Evolutionary conservation across 2,113 vertebrate species (phyloP).

Genomic region (Cynopterus brachyotis): DNA sequence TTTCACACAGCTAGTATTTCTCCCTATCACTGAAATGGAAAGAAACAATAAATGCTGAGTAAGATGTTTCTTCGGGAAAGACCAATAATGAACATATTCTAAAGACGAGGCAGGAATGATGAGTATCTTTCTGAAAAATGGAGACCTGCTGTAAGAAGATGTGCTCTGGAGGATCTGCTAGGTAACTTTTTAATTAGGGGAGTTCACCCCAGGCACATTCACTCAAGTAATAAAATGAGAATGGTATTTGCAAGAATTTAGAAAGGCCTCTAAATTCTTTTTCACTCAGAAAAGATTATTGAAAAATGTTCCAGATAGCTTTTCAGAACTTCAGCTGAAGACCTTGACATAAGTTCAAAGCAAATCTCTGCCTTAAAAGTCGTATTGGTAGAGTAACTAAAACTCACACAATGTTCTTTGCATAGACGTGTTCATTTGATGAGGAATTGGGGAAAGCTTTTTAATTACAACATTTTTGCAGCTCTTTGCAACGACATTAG

Average conservation of each 20-base stretch:
- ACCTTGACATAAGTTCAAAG: background rate
- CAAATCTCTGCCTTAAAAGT: slow-evolving; percentile 18
- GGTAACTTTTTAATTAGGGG: background rate
- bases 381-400: background rate
- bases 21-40: slow-evolving; percentile 12
- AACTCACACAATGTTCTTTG: background rate
- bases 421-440: background rate
- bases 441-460: background rate
- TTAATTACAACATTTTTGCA: background rate
- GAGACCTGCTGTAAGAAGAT: background rate
- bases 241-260: background rate
- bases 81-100: background rate
- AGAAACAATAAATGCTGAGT: slow-evolving; percentile 41
- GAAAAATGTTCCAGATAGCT: background rate
- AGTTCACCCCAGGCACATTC: background rate
- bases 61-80: slow-evolving; percentile 36
- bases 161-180: background rate
- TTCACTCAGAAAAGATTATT: background rate
- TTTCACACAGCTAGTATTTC: background rate
- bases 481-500: background rate
- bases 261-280: background rate
- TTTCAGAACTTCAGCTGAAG: slow-evolving; percentile 24
- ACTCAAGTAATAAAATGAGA: slow-evolving; percentile 35
- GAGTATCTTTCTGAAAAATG: slow-evolving; percentile 19
- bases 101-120: background rate